A percentile compares a stretch with the other conserved stretches of the same genome.
Conservation (phyloP, 2,113 vertebrate species). For the Myotis davidii region DNA sequence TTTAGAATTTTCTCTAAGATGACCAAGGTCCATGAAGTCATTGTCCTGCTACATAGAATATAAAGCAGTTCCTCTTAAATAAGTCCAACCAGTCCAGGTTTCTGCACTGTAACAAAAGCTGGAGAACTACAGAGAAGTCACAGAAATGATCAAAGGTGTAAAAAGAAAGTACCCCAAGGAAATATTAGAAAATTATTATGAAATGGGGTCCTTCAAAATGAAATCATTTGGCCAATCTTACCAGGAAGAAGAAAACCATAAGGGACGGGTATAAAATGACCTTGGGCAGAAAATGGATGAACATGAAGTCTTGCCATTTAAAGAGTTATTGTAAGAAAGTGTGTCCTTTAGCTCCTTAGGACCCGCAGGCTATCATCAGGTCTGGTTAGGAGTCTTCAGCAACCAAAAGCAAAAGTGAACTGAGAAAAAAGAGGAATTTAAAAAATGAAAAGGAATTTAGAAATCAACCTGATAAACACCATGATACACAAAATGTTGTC, state of each 20-base stretch:
- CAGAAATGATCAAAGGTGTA: background rate
- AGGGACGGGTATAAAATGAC: background rate
- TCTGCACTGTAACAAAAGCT: constrained; percentile 25
- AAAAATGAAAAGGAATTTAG: background rate
- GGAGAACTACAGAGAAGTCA: background rate
- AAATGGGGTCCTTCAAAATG: background rate
- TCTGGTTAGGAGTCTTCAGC: background rate
- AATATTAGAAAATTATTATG: constrained; percentile 31
- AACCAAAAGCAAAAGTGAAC: constrained; percentile 26
- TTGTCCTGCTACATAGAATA: background rate
- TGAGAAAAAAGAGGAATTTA: constrained; percentile 40
- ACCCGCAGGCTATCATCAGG: background rate
- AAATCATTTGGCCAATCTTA: background rate
- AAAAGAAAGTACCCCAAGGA: background rate
- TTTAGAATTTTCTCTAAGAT: constrained; percentile 27
- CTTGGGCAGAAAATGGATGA: constrained; percentile 25
- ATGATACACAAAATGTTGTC: background rate
- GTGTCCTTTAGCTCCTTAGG: background rate
- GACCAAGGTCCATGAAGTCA: background rate
- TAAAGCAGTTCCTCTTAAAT: background rate
- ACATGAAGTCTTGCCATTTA: background rate
- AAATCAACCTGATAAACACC: constrained; percentile 42
- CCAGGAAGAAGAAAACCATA: background rate
- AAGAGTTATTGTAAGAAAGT: constrained; percentile 7
- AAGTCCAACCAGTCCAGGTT: background rate